A percentile compares a stretch with the other conserved stretches of the same genome.
Conservation (phyloP, 2,113 vertebrate species). For the Hippocampus zosterae region DNA sequence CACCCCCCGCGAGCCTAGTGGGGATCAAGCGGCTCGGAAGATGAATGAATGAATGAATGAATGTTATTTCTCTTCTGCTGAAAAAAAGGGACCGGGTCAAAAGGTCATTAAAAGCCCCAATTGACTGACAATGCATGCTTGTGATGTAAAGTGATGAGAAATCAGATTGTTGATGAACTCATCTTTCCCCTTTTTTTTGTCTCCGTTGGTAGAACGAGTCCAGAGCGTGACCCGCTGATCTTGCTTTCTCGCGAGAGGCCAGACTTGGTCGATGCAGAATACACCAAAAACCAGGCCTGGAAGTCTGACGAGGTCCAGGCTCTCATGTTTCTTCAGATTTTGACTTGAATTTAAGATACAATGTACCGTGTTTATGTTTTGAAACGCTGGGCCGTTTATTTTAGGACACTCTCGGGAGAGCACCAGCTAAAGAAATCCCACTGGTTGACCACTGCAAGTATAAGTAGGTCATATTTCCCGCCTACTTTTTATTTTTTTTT, state of each 20-base stretch:
- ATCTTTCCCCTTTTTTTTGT: background rate
- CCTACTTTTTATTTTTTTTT: too few relatives aligned
- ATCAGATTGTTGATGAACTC: too few relatives aligned
- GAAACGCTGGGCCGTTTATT: background rate
- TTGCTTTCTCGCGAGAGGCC: conserved; percentile 88
- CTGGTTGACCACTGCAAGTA: conserved; percentile 94
- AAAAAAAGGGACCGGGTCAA: too few relatives aligned
- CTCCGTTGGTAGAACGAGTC: conserved; percentile 79
- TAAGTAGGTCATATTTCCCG: conserved; percentile 74
- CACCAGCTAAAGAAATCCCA: conserved; percentile 90
- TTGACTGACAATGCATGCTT: too few relatives aligned
- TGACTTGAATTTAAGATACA: background rate
- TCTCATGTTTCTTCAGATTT: background rate
- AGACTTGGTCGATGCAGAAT: conserved; percentile 89
- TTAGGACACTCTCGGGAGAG: conserved; percentile 90
- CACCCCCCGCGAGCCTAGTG: too few relatives aligned
- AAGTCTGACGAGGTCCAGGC: conserved; percentile 88
- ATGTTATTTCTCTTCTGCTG: too few relatives aligned
- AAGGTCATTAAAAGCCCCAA: too few relatives aligned
- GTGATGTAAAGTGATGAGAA: too few relatives aligned
- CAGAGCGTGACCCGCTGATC: conserved; percentile 93
- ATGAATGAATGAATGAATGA: too few relatives aligned
- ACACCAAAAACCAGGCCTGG: conserved; percentile 99
- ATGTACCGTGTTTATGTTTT: background rate
- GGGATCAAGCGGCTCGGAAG: too few relatives aligned